Evolutionary conservation across 1,140 invertebrate species (phyloP), one percentile per base, ranked within the genome.

Genomic region (Drosophila lacteicornis): DNA sequence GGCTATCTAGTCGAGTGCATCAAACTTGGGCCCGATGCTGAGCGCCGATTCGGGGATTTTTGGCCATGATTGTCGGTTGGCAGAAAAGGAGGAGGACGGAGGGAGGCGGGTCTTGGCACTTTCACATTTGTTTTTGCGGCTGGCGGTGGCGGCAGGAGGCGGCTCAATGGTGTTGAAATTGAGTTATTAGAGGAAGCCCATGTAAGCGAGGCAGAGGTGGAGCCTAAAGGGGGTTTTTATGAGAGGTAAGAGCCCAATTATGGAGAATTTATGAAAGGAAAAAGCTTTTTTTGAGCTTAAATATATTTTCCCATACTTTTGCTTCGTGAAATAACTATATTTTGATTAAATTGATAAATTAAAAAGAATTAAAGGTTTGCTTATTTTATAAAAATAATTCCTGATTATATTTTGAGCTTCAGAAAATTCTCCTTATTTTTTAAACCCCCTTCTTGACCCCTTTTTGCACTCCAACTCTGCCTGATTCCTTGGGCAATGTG

Each of bases 141-240:
- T 27, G n/a, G 17, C 8, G 74, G 42, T 25, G 25, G 19, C 25
- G 46, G 60, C 25, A 30, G 42, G 46, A 56, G 73, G 45, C 12
- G 25, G 40, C n/a, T 25, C 7, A 30, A 42, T 77, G 69, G 63
- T 69, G 57, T 75, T 60, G 81, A 76, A 83, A 84, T 83, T 83
- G 81, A 83, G 75, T 83, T 83, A 83, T 83, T 84, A 62, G 67
- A 60, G 61, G 45, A 67, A 78, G 42, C 7, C 53, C 50, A 27
- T 62, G 42, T 61, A 51, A 56, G 51, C 30, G 45, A 19, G 33
- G 4, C 61, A 67, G 49, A 36, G 61, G 47, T n/a, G 47, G 13
- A 11, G n/a, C 3, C 17, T 19, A 8, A 9, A 6, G 17, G 13
- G 53, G 53, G 8, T 15, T 22, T 55, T 11, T 4, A 12, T 3